phyloP scores from a whole-genome alignment of 2,888 invertebrate genomes.

The Andrena trimmerana region DNA sequence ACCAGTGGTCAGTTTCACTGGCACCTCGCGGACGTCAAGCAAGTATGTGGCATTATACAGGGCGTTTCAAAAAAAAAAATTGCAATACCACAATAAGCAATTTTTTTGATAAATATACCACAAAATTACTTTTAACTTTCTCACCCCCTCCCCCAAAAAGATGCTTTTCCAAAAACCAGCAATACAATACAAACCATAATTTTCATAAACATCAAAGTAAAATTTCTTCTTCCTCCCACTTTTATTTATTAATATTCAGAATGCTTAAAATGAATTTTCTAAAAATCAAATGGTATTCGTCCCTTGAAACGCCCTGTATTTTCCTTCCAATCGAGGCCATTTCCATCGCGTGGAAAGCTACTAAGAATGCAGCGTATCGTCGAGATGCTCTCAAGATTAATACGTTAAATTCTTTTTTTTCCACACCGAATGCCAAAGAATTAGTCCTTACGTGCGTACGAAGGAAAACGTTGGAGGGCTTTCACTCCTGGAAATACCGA shows the following conservation, averaged over 20 bases:
- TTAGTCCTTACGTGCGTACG: too few relatives aligned
- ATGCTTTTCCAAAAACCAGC: too few relatives aligned
- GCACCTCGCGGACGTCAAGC: constrained; percentile 22
- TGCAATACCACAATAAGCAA: background rate
- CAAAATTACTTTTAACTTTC: too few relatives aligned
- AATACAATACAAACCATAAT: too few relatives aligned
- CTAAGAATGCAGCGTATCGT: constrained; percentile 35
- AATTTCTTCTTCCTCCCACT: too few relatives aligned
- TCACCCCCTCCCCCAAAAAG: too few relatives aligned
- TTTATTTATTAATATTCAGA: too few relatives aligned
- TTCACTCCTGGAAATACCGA: background rate
- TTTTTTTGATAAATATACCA: background rate
- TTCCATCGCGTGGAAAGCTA: constrained; percentile 45
- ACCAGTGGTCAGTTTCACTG: constrained; percentile 47
- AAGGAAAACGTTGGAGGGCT: background rate
- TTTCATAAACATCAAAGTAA: too few relatives aligned
- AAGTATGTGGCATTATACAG: constrained; percentile 5
- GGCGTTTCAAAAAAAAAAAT: background rate
- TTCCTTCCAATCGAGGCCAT: constrained; percentile 48
- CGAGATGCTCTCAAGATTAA: constrained; percentile 18
- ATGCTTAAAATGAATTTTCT: background rate
- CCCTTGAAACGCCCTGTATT: constrained; percentile 22
- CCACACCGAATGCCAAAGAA: too few relatives aligned
- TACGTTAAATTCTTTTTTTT: background rate
- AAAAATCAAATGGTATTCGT: background rate